These are phyloP conservation scores for Ornithorhynchus anatinus DNA, from an alignment of 2,113 vertebrate species.

Conservation along the genomic window DNA sequence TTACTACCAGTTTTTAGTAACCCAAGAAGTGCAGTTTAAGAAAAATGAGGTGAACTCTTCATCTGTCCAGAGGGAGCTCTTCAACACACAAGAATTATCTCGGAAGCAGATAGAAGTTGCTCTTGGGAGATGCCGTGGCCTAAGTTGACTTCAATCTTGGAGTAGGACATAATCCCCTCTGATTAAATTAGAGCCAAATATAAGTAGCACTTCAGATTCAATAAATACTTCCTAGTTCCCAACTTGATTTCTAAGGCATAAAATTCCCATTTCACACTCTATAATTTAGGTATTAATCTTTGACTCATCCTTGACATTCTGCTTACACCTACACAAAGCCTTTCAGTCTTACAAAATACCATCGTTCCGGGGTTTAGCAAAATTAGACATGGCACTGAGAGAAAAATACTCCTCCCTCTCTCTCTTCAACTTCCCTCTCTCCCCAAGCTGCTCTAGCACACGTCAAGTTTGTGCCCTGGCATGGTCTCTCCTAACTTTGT, in stretches of 20 bases:
- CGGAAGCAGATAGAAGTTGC: background rate
- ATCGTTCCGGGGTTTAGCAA: conserved; percentile 63
- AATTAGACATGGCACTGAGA: conserved; percentile 54
- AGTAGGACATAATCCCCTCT: background rate
- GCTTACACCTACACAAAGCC: conserved; percentile 69
- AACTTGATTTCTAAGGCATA: conserved; percentile 59
- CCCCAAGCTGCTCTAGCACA: conserved; percentile 2
- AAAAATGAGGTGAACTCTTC: background rate
- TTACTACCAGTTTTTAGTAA: background rate
- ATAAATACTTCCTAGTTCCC: conserved; percentile 62
- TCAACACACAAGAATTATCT: background rate
- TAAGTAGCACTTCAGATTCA: conserved; percentile 38
- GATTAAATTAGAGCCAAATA: conserved; percentile 18
- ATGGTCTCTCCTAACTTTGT: conserved; percentile 15
- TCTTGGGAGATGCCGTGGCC: conserved; percentile 10
- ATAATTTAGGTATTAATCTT: conserved; percentile 77
- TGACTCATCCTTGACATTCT: conserved; percentile 78
- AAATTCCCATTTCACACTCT: conserved; percentile 61
- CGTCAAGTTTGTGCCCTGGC: background rate
- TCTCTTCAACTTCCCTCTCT: background rate
- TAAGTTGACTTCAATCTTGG: background rate
- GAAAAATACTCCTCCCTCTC: conserved; percentile 17
- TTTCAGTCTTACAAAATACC: conserved; percentile 60
- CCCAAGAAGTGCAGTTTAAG: background rate
- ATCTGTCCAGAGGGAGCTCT: background rate